Evolutionary conservation across 2,113 vertebrate species (phyloP), one percentile per base, ranked within the genome.

Genomic region (Boleophthalmus pectinirostris): DNA sequence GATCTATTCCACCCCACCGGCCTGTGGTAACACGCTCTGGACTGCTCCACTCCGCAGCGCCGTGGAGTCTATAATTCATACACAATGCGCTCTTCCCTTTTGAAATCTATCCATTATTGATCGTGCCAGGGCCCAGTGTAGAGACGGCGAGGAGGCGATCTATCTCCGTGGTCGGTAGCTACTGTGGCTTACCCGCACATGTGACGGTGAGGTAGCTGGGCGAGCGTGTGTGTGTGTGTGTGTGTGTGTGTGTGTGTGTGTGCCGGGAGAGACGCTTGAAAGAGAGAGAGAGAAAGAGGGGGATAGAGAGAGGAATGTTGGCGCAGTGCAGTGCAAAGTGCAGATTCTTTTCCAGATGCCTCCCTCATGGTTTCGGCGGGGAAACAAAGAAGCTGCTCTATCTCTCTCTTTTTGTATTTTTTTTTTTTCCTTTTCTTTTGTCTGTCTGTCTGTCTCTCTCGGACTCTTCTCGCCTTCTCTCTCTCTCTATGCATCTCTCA

Each of bases 21-120:
- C 83, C 74, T 70, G 64, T 76, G 38, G 61, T 3, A 71, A 81
- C 81, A 77, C 73, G 85, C 65, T 63, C 79, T 68, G 53, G 21
- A 21, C 69, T 24, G 61, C 20, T 21, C 23, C 56, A 25, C 75
- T 77, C 65, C 18, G 29, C 68, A 66, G 73, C 75, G 69, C 77
- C 78, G 77, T 80, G 85, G 12, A 83, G 83, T 92, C 80, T 78
- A 90, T 92, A 90, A 90, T 92, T 91, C 78, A 88, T 88, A 88
- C 79, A 89, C 85, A 75, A 86, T 82, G 79, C 82, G 82, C 85
- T 78, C 78, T 86, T 85, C 81, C 70, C 79, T 89, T n/a, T 90
- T 89, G 82, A 90, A 92, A 89, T 87, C 73, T 85, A 89, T 90
- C 79, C 82, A 90, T 92, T 90, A 92, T 92, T 92, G 86, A 92